Base-by-base conservation (phyloP, 2,888 invertebrate species). In the Andrena dorsata region DNA sequence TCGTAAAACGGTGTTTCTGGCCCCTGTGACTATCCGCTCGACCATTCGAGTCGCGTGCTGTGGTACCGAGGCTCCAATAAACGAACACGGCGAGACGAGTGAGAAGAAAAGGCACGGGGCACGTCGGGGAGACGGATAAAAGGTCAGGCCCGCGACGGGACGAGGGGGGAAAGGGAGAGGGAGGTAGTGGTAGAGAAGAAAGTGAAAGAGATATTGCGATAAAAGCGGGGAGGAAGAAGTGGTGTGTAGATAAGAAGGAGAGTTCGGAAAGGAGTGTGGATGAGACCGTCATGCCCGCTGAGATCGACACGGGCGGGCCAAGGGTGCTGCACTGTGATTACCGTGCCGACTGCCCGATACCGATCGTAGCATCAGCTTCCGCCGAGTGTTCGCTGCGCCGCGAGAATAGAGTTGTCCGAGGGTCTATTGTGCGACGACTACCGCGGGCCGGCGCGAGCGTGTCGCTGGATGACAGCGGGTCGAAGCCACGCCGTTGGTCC, bases 271-370 rank as follows among this genome's bases (percentile, higher is more conserved):
- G 83, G 85, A 85, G 89, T 83, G 89, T 90, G 90, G 91, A 92
- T 91, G 92, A 93, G 92, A 93, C 88, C 92, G 93, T 92, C 93
- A 93, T 93, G 92, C 92, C 88, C 91, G 92, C 88, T 91, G 92
- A 90, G 92, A 91, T 91, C 90, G 90, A 92, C 91, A 90, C 90
- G 90, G 91, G 89, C 90, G 91, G 91, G 92, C 91, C 91, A 89
- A 91, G 90, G 91, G 92, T 92, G 92, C 91, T 92, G 92, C 90
- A 91, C 90, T 89, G 91, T 90, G 87, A 90, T 89, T 90, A 91
- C 90, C 89, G 90, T 91, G 89, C 90, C 88, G 89, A 89, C 84
- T 87, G 87, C 90, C 89, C 92, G 85, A 85, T 89, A 90, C 86
- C 88, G 71, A 88, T 85, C 75, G 79, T 86, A 82, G 69, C 60